These are phyloP conservation scores for Sipha maydis DNA, from an alignment of 2,888 invertebrate genomes.

Conservation along the genomic window DNA sequence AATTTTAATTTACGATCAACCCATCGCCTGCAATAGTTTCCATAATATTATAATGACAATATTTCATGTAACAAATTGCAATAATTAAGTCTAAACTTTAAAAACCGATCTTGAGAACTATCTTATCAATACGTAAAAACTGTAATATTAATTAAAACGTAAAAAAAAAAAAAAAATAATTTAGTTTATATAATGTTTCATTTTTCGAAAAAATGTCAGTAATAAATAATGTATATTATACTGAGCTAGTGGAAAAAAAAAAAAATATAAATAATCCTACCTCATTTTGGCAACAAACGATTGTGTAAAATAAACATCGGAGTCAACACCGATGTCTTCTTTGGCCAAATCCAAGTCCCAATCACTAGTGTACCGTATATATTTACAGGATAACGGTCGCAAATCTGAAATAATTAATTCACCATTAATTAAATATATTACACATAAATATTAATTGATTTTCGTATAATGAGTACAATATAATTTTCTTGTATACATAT, in stretches of 20 bases:
- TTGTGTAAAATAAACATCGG: slow-evolving; percentile 67
- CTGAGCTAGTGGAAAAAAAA: neutral
- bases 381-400: slow-evolving; percentile 51
- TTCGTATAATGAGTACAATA: too few species aligned
- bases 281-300: slow-evolving; percentile 70
- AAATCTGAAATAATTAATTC: slow-evolving; percentile 25
- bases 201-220: neutral
- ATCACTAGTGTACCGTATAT: slow-evolving; percentile 47
- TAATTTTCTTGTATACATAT: too few species aligned
- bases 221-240: too few species aligned
- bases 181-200: neutral
- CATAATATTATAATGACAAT: slow-evolving; percentile 7
- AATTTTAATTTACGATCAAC: slow-evolving; percentile 44
- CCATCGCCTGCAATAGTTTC: neutral
- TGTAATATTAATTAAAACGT: neutral
- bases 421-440: too few species aligned
- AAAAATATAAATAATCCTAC: slow-evolving; percentile 66
- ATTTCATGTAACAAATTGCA: slow-evolving; percentile 14
- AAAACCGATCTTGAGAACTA: neutral
- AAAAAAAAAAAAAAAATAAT: too few species aligned
- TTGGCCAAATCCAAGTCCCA: slow-evolving; percentile 45
- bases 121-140: neutral
- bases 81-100: neutral
- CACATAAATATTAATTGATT: too few species aligned
- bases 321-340: slow-evolving; percentile 48